Evolutionary conservation across 53 echinoderm and acorn worm genomes (phyloP).

Genomic region (Apostichopus leukothele): DNA sequence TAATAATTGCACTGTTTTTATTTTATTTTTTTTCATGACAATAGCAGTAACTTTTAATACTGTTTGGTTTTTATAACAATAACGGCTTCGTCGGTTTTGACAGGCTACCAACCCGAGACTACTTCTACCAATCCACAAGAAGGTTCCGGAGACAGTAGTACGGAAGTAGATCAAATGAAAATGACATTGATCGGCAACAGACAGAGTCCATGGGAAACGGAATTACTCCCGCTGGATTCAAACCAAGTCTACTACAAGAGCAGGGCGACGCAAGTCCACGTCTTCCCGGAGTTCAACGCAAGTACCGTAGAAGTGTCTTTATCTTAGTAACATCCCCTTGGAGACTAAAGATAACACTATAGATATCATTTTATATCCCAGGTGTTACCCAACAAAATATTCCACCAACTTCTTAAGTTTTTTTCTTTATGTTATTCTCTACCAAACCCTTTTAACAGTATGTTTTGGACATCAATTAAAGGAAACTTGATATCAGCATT

Average conservation of each 20-base stretch:
- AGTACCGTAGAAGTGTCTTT: constrained; percentile 75
- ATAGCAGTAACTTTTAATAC: no score
- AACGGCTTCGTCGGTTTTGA: not conserved
- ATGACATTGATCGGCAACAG: not conserved
- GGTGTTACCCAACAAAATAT: no score
- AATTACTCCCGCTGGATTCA: constrained; percentile 53
- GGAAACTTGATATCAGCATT: no score
- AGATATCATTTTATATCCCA: no score
- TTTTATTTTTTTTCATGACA: no score
- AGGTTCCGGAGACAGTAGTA: not conserved
- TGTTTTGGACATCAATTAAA: no score
- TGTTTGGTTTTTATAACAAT: no score
- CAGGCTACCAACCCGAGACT: not conserved
- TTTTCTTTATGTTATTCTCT: no score
- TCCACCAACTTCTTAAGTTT: no score
- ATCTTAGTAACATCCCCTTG: constrained; percentile 2
- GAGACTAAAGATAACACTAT: no score
- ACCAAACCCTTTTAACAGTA: no score
- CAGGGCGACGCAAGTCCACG: constrained; percentile 77
- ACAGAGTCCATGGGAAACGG: constrained; percentile 3
- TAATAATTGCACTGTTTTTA: no score
- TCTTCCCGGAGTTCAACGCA: constrained; percentile 80
- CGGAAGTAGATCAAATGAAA: not conserved
- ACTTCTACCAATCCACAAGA: not conserved
- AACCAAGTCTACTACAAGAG: constrained; percentile 89